Evolutionary conservation across 2,888 invertebrate species (phyloP).

Genomic region (Drosophila pseudotakahashii): DNA sequence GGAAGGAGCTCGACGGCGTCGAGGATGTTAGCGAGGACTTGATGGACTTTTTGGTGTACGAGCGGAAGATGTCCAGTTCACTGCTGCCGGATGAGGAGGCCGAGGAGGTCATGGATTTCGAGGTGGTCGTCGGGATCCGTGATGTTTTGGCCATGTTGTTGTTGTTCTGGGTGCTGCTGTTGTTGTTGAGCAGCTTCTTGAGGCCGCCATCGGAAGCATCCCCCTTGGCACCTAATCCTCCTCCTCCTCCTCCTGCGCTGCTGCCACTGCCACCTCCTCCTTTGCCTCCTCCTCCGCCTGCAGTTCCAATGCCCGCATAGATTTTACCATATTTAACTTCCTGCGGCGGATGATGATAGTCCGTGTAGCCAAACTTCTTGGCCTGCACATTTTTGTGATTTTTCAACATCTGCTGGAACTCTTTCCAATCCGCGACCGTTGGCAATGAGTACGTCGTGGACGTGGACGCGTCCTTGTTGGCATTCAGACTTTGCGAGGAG

Average conservation of each 20-base stretch:
- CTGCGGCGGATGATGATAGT: slow-evolving; percentile 75
- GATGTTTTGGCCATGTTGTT: slow-evolving; percentile 58
- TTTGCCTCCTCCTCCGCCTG: slow-evolving; percentile 2
- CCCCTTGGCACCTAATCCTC: slow-evolving; percentile 1
- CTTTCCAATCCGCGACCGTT: slow-evolving; percentile 70
- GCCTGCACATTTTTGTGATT: slow-evolving; percentile 81
- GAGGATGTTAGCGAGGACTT: slow-evolving; percentile 48
- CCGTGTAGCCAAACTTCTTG: slow-evolving; percentile 79
- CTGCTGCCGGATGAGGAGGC: slow-evolving; percentile 64
- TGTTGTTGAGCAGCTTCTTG: slow-evolving; percentile 60
- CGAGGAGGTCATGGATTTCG: slow-evolving; percentile 39
- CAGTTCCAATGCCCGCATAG: slow-evolving; percentile 44
- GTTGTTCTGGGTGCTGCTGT: slow-evolving; percentile 42
- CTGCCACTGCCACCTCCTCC: slow-evolving; percentile 12
- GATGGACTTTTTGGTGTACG: slow-evolving; percentile 40
- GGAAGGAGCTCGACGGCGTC: slow-evolving; percentile 69
- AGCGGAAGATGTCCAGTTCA: slow-evolving; percentile 78
- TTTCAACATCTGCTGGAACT: slow-evolving; percentile 81
- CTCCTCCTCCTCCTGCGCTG: slow-evolving; percentile 9
- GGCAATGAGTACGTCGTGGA: slow-evolving; percentile 72
- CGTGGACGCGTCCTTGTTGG: slow-evolving; percentile 63
- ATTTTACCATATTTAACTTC: slow-evolving; percentile 76
- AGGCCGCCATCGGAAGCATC: slow-evolving; percentile 1
- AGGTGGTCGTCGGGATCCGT: slow-evolving; percentile 70
- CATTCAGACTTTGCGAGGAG: slow-evolving; percentile 81